Evolutionary conservation across 2,888 invertebrate species (phyloP).

Genomic region (Malthinus flaveolus): DNA sequence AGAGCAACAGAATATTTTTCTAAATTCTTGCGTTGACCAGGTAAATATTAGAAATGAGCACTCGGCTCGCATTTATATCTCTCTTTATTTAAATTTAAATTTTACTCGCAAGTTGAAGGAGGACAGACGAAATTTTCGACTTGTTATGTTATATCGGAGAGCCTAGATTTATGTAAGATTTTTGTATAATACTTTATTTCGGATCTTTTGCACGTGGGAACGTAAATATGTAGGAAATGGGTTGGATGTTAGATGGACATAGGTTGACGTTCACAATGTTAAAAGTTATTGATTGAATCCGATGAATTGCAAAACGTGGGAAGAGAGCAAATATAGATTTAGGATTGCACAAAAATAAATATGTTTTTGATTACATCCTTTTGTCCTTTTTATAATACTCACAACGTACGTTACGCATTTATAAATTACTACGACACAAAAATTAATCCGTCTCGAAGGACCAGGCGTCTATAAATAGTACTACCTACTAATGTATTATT

Average conservation of each 20-base stretch:
- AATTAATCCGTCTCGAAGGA: too few relatives aligned
- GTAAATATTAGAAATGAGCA: slow-evolving; percentile 28
- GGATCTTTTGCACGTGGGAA: slow-evolving; percentile 36
- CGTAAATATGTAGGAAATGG: slow-evolving; percentile 39
- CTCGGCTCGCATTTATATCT: background rate
- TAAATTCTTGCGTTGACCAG: slow-evolving; percentile 34
- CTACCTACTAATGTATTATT: too few relatives aligned
- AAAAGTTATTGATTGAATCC: slow-evolving; percentile 30
- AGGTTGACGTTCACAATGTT: slow-evolving; percentile 30
- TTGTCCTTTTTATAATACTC: slow-evolving; percentile 1
- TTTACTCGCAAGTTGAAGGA: background rate
- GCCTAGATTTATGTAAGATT: slow-evolving; percentile 37
- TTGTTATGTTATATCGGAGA: slow-evolving; percentile 31
- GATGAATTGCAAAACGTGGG: slow-evolving; percentile 32
- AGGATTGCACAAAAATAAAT: slow-evolving; percentile 30
- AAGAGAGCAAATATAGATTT: slow-evolving; percentile 28
- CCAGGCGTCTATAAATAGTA: too few relatives aligned
- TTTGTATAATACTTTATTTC: slow-evolving; percentile 35
- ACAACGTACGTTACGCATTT: background rate
- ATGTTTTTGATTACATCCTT: slow-evolving; percentile 22
- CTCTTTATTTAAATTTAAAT: background rate
- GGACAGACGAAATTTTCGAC: slow-evolving; percentile 1
- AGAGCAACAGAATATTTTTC: slow-evolving; percentile 33
- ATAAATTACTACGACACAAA: background rate
- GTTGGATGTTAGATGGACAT: slow-evolving; percentile 33